These are phyloP conservation scores for Phyllotreta striolata DNA, from an alignment of 2,888 invertebrate species.

Conservation along the genomic window DNA sequence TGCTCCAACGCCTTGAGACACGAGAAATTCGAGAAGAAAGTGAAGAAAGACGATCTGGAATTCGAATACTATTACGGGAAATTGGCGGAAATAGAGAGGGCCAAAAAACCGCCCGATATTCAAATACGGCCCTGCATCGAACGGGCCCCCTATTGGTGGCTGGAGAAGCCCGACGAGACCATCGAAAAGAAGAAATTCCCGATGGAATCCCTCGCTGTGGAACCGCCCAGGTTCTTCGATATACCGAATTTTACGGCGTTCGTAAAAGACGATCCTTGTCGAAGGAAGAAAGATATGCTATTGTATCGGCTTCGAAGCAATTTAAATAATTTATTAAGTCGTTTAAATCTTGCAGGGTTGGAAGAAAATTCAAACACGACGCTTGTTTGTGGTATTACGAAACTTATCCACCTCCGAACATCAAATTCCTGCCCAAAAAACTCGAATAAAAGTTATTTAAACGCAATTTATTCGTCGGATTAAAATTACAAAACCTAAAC, in stretches of 20 bases:
- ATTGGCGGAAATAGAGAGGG: constrained; percentile 41
- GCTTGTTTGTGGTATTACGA: constrained; percentile 68
- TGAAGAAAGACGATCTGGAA: constrained; percentile 47
- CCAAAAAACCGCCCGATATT: constrained; percentile 43
- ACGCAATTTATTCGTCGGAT: too few relatives aligned
- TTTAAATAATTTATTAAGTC: too few relatives aligned
- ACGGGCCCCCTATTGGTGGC: constrained; percentile 56
- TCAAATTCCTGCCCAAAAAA: too few relatives aligned
- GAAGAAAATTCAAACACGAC: constrained; percentile 65
- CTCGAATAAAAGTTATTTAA: too few relatives aligned
- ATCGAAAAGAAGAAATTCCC: not conserved
- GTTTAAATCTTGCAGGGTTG: constrained; percentile 59
- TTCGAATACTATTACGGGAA: constrained; percentile 43
- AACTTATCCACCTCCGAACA: constrained; percentile 64
- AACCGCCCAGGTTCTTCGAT: constrained; percentile 63
- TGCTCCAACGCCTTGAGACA: constrained; percentile 62
- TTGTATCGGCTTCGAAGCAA: too few relatives aligned
- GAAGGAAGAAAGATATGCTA: constrained; percentile 53
- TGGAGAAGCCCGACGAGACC: constrained; percentile 14
- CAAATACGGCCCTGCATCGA: constrained; percentile 45
- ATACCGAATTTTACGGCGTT: constrained; percentile 63
- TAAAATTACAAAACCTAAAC: too few relatives aligned
- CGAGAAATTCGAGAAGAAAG: constrained; percentile 55
- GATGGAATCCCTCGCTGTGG: constrained; percentile 9
- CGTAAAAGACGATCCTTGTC: constrained; percentile 52